A percentile compares a stretch with the other conserved stretches of the same genome.
These are phyloP conservation scores for Malthinus flaveolus DNA, from an alignment of 2,888 invertebrate species.

Conservation along the genomic window DNA sequence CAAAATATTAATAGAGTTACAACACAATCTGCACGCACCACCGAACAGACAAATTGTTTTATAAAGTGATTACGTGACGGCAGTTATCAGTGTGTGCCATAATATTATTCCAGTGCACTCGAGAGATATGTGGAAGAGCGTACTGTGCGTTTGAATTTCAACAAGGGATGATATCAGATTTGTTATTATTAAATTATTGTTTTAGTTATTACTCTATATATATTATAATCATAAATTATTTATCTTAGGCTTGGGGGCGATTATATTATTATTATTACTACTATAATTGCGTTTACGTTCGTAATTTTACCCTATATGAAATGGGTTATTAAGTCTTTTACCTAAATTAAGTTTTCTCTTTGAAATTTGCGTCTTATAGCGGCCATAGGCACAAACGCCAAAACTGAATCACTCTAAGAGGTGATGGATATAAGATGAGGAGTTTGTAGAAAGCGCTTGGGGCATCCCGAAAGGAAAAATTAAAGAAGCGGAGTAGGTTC, in stretches of 20 bases:
- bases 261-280: conserved; percentile 2
- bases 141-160: conserved; percentile 18
- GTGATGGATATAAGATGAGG: too few species aligned
- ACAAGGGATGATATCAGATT: conserved; percentile 25
- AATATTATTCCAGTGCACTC: conserved; percentile 38
- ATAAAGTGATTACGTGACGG: conserved; percentile 75
- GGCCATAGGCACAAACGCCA: too few species aligned
- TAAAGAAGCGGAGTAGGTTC: too few species aligned
- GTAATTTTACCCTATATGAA: too few species aligned
- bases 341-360: too few species aligned
- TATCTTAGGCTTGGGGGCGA: background rate
- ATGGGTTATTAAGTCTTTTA: too few species aligned
- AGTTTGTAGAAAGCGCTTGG: too few species aligned
- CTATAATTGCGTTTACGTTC: too few species aligned
- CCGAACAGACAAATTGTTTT: conserved; percentile 76
- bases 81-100: conserved; percentile 52
- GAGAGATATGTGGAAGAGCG: conserved; percentile 32
- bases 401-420: too few species aligned
- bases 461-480: too few species aligned
- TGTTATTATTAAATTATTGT: conserved; percentile 24
- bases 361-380: too few species aligned
- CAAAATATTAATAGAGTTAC: conserved; percentile 57
- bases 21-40: conserved; percentile 67
- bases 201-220: conserved; percentile 18
- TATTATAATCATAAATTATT: conserved; percentile 8